Percentiles rank a stretch among this genome's conserved stretches.
phyloP scores from a whole-genome alignment of 1,140 invertebrate genomes.

The Caenorhabditis briggsae region DNA sequence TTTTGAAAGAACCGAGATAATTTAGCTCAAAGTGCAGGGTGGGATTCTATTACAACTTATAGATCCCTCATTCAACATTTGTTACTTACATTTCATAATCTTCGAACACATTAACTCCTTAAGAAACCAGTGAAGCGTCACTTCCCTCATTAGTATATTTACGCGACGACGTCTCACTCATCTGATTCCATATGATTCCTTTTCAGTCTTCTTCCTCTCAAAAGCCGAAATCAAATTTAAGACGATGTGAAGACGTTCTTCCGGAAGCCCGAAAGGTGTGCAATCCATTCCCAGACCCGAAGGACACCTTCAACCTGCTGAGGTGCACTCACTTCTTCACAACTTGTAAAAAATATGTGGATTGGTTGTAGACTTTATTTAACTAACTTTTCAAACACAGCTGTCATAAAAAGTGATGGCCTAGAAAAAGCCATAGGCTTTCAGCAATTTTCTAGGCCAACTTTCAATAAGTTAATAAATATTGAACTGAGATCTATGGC shows the following conservation, averaged over 20 bases:
- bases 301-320: slow-evolving; percentile 56
- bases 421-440: too few species aligned
- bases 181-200: neutral
- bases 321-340: slow-evolving; percentile 57
- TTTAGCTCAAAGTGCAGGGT: too few species aligned
- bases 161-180: neutral
- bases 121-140: neutral
- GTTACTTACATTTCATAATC: neutral
- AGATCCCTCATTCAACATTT: too few species aligned
- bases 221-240: slow-evolving; percentile 44
- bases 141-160: neutral
- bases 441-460: too few species aligned
- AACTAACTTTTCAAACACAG: neutral
- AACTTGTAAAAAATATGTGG: slow-evolving; percentile 49
- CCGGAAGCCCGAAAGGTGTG: slow-evolving; percentile 56
- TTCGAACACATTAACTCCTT: neutral
- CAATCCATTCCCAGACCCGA: slow-evolving; percentile 57
- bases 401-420: too few species aligned
- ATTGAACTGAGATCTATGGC: neutral
- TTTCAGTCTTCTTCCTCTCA: neutral
- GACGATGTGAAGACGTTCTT: slow-evolving; percentile 56
- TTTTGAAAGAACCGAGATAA: too few species aligned
- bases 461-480: too few species aligned
- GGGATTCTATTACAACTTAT: too few species aligned
- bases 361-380: slow-evolving; percentile 40